These are phyloP conservation scores for Fukomys damarensis DNA, from an alignment of 2,113 vertebrate species.

Conservation along the genomic window DNA sequence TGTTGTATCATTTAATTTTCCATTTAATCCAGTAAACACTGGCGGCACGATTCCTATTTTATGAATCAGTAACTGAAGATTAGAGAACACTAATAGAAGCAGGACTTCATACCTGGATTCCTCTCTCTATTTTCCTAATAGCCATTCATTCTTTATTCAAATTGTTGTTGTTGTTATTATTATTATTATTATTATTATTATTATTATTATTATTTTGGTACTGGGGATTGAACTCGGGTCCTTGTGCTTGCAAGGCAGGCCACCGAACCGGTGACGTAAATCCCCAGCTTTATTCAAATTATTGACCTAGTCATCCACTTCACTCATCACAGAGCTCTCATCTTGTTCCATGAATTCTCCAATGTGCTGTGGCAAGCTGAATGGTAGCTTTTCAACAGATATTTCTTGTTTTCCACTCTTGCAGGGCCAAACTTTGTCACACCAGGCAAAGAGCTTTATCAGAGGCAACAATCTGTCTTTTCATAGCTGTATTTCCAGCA, in stretches of 20 bases:
- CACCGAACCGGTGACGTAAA: no score
- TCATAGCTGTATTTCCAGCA: background rate
- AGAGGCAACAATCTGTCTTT: background rate
- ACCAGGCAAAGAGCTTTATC: background rate
- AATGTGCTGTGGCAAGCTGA: background rate
- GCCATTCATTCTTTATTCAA: background rate
- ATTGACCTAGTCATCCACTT: background rate
- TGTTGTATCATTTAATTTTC: background rate
- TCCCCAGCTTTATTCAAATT: background rate
- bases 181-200: no score
- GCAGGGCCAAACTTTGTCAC: background rate
- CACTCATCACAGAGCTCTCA: background rate
- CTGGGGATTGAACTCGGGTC: no score
- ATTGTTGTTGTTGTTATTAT: no score
- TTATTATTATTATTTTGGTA: no score
- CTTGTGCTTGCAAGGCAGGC: no score
- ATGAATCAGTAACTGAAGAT: background rate
- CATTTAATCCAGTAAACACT: background rate
- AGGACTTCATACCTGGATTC: background rate
- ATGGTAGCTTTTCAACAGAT: background rate
- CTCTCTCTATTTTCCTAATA: background rate
- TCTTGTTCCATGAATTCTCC: background rate
- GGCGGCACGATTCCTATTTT: background rate
- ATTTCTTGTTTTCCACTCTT: background rate
- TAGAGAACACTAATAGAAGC: background rate